Evolutionary conservation across 2,113 vertebrate genomes (phyloP).

Genomic region (Progne subis): DNA sequence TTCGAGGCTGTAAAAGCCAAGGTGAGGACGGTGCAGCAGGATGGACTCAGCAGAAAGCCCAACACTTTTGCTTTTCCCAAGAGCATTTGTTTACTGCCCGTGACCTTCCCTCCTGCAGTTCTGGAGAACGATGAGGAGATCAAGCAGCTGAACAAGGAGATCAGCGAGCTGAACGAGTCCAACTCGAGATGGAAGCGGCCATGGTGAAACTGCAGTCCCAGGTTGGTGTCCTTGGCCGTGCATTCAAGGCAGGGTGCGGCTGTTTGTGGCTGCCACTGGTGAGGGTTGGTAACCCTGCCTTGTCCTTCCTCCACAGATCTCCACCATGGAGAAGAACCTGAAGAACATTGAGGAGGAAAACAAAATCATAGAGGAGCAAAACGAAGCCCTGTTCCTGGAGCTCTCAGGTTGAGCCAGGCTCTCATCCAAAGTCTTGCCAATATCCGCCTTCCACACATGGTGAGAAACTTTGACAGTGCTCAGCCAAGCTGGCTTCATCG

Average conservation of each 20-base stretch:
- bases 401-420: constrained; percentile 94
- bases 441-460: constrained; percentile 97
- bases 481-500: accelerated
- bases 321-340: constrained; percentile 97
- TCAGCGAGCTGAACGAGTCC: constrained; percentile 94
- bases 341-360: constrained; percentile 97
- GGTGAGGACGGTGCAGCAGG: not conserved
- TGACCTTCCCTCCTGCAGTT: constrained; percentile 74
- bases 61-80: not conserved
- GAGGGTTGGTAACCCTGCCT: not conserved
- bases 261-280: not conserved
- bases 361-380: constrained; percentile 98
- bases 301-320: constrained; percentile 80
- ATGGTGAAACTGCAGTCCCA: constrained; percentile 98
- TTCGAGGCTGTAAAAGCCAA: not conserved
- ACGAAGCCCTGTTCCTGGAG: constrained; percentile 95
- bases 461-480: constrained; percentile 55
- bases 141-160: constrained; percentile 97
- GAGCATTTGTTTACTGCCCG: not conserved
- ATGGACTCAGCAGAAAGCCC: not conserved
- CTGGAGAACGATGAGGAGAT: constrained; percentile 97
- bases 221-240: constrained; percentile 68
- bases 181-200: constrained; percentile 96
- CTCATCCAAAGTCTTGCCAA: constrained; percentile 97
- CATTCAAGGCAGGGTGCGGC: accelerated